A percentile compares a stretch with the other conserved stretches of the same genome.
Conservation (phyloP, 2,888 invertebrate genomes). For the Morpho deidamia region DNA sequence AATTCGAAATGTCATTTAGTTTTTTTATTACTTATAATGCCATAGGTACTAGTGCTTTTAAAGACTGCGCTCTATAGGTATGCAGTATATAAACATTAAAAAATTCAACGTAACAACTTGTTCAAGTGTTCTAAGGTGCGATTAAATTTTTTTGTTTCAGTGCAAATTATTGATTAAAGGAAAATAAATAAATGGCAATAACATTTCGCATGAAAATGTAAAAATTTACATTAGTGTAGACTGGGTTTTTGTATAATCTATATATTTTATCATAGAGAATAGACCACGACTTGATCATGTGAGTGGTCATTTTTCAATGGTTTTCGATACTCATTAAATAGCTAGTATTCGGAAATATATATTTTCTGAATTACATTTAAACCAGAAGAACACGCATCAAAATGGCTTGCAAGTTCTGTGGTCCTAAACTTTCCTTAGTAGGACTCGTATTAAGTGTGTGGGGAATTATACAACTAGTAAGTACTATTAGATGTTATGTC, state of each 20-base stretch:
- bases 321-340: constrained; percentile 69
- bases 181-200: too few species aligned
- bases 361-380: constrained; percentile 43
- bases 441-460: constrained; percentile 94
- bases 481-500: constrained; percentile 40
- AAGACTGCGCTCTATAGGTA: neutral
- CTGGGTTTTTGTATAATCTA: neutral
- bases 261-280: constrained; percentile 31
- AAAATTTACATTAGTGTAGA: neutral
- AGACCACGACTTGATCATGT: constrained; percentile 52
- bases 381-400: constrained; percentile 40
- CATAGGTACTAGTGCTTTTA: neutral
- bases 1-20: constrained; percentile 23
- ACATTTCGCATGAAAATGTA: too few species aligned
- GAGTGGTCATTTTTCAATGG: constrained; percentile 50
- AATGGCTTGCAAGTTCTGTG: constrained; percentile 83
- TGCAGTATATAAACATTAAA: neutral
- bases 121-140: neutral
- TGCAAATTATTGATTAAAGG: too few species aligned
- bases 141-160: too few species aligned
- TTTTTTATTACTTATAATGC: constrained; percentile 1
- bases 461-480: constrained; percentile 96
- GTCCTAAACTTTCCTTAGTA: constrained; percentile 95
- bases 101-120: neutral
- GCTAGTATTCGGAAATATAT: constrained; percentile 55